These are phyloP conservation scores for Micoletzkya japonica DNA, from an alignment of 2,888 invertebrate genomes.

Conservation along the genomic window DNA sequence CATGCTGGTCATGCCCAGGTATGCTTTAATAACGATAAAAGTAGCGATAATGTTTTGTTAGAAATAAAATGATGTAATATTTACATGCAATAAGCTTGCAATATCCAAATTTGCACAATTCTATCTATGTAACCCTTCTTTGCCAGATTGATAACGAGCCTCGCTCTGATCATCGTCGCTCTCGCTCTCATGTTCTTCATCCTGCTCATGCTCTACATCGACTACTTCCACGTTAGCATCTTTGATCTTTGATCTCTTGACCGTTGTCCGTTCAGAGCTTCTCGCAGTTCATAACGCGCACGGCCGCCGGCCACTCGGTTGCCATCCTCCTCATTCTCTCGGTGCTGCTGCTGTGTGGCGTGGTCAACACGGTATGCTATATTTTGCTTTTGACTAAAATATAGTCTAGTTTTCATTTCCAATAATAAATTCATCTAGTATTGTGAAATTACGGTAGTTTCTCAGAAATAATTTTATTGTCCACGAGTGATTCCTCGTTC, in stretches of 20 bases:
- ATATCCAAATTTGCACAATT: background rate
- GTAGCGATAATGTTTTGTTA: background rate
- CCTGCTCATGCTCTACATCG: slow-evolving; percentile 58
- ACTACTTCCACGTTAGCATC: slow-evolving; percentile 54
- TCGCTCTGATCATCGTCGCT: slow-evolving; percentile 53
- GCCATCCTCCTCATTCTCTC: slow-evolving; percentile 56
- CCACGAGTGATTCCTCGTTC: background rate
- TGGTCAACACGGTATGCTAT: slow-evolving; percentile 60
- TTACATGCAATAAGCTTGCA: too few species aligned
- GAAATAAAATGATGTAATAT: background rate
- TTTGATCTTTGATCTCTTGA: slow-evolving; percentile 26
- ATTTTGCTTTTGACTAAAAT: too few species aligned
- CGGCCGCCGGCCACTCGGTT: slow-evolving; percentile 58
- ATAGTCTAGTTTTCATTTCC: too few species aligned
- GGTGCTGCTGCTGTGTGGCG: slow-evolving; percentile 57
- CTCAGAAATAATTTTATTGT: too few species aligned
- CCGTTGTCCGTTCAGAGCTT: too few species aligned
- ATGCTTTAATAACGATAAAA: background rate
- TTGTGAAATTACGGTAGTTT: too few species aligned
- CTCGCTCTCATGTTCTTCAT: slow-evolving; percentile 57
- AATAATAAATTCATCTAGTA: too few species aligned
- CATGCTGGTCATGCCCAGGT: slow-evolving; percentile 48
- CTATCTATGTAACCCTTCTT: background rate
- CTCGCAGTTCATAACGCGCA: slow-evolving; percentile 61
- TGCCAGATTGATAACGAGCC: slow-evolving; percentile 48